A percentile compares a stretch with the other conserved stretches of the same genome.
Evolutionary conservation across 2,888 invertebrate genomes (phyloP).

Genomic region (Cosmopolites sordidus): DNA sequence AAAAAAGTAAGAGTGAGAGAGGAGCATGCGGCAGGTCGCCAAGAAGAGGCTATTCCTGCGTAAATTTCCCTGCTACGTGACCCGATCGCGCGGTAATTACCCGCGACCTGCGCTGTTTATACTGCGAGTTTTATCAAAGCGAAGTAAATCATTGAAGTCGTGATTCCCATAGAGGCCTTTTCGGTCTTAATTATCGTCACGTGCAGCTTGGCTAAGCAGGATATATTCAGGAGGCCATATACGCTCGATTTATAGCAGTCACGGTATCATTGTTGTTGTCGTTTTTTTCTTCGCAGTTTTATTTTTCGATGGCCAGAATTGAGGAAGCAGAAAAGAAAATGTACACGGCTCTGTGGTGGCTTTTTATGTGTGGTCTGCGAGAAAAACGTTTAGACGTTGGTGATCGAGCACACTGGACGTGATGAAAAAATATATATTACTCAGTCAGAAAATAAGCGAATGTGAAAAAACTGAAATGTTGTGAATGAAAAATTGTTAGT

Average conservation of each 20-base stretch:
- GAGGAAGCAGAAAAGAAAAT: not conserved
- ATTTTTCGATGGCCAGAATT: not conserved
- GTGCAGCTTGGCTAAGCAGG: constrained; percentile 43
- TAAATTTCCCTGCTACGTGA: not conserved
- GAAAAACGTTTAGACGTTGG: too few species aligned
- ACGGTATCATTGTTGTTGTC: constrained; percentile 41
- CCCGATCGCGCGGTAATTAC: constrained; percentile 1
- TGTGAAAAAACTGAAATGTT: too few species aligned
- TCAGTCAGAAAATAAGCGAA: too few species aligned
- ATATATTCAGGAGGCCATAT: constrained; percentile 40
- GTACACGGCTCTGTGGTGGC: not conserved
- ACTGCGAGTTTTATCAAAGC: constrained; percentile 42
- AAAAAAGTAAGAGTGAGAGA: too few species aligned
- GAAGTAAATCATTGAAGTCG: constrained; percentile 47
- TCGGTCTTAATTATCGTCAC: constrained; percentile 48
- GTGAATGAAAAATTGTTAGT: too few species aligned
- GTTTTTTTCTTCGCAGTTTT: not conserved
- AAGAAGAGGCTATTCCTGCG: too few species aligned
- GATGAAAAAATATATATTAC: too few species aligned
- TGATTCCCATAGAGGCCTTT: constrained; percentile 46
- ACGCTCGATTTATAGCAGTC: constrained; percentile 42
- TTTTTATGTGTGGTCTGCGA: not conserved
- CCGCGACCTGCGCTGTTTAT: not conserved
- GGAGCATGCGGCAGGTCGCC: too few species aligned
- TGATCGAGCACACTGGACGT: too few species aligned